Base-by-base conservation (phyloP, 2,113 vertebrate species). In the Pedetes capensis region DNA sequence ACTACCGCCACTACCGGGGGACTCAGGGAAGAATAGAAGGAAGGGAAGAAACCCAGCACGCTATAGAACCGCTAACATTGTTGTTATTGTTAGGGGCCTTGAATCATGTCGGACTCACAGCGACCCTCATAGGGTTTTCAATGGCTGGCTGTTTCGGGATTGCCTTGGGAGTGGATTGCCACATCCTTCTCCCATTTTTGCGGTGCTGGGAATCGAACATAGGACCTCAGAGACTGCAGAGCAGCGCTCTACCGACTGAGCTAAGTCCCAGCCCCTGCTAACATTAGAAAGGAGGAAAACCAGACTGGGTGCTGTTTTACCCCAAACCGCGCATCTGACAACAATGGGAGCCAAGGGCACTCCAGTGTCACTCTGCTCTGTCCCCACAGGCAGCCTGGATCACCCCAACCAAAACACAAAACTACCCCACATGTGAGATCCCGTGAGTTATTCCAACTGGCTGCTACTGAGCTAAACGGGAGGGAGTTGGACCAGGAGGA, bases 401-500 rank as follows among this genome's bases (percentile, higher is more conserved):
- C 37, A 87, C 23, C 29, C 18, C 29, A 59, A 83, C 57, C 1
- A 2, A 78, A 85, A 95, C 74, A 85, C 37, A 91, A 93, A 69
- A 59, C 23, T 2, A 76, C 18, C 34, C 22, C 47, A 39, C 92
- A 95, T 72, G 80, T 80, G 68, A 97, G 96, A 32, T 42, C 55
- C 6, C 44, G 2, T 59, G 5, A 93, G 76, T 63, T 76, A 95
- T 93, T 96, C 97, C 93, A 68, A 49, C 66, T 96, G 72, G 85
- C 91, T 69, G 91, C 34, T 94, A 87, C 92, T 89, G 81, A 97
- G 92, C 80, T 34, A 93, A 96, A 94, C 49, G 47, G 39, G 95
- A 95, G 95, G 89, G 96, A 95, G 92, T 83, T 95, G 97, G 97
- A 97, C 57, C 69, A 75, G 91, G 96, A 92, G 84, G 96, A 96